Conservation (phyloP, 1,140 invertebrate species). For the Cydia splendana region DNA sequence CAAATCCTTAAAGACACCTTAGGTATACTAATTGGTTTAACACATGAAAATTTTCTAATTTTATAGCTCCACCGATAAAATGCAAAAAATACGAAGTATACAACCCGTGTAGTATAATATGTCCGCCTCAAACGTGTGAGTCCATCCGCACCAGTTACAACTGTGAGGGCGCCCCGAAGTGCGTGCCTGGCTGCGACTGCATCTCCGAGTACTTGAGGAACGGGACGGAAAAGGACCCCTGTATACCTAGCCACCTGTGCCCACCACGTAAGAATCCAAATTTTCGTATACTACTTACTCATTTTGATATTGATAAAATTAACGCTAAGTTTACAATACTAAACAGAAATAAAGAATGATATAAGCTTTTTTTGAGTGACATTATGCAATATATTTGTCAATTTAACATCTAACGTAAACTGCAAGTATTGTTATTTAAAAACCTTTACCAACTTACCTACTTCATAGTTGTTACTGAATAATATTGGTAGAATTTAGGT, state of each 20-base stretch:
- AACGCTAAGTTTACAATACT: too few species aligned
- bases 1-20: not conserved
- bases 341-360: too few species aligned
- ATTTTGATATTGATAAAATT: too few species aligned
- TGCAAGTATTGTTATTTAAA: too few species aligned
- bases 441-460: too few species aligned
- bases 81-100: constrained; percentile 40
- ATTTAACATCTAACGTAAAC: too few species aligned
- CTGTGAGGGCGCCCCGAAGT: constrained; percentile 36
- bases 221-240: constrained; percentile 26
- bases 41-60: not conserved
- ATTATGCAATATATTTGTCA: too few species aligned
- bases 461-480: too few species aligned
- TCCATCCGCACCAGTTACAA: constrained; percentile 20
- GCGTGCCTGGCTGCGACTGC: constrained; percentile 56
- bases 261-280: not conserved
- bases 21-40: not conserved
- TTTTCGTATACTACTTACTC: too few species aligned
- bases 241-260: constrained; percentile 21
- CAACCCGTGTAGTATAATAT: constrained; percentile 36
- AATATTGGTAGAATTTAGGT: too few species aligned
- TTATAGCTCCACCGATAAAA: constrained; percentile 7
- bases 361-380: too few species aligned
- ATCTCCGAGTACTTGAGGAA: constrained; percentile 47
- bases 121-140: constrained; percentile 44